Evolutionary conservation across 2,797 vertebrate genomes (phyloP), one percentile per base, ranked within the genome.

Genomic region (Triplophysa yarkandensis): DNA sequence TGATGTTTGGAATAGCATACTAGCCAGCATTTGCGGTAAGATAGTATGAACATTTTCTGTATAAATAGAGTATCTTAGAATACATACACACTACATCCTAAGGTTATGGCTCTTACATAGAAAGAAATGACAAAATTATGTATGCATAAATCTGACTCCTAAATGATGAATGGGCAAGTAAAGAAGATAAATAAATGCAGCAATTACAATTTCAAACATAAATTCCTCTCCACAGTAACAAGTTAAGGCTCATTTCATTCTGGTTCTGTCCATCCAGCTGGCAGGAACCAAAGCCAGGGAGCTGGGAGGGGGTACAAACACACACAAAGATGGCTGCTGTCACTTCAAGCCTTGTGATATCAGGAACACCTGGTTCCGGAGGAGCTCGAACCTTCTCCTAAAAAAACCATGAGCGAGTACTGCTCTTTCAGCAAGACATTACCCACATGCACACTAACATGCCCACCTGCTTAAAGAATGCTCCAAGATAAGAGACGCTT

Each of bases 331-430:
- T 76, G 83, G 71, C 73, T 81, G 82, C 79, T 71, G 80, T 39
- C 80, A 78, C 82, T 82, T 83, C 84, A 83, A 85, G 83, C 83
- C 84, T 74, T 82, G 85, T 86, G 86, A 87, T 87, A 83, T 67
- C 84, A 86, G 76, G 44, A 84, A 88, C 92, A 94, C 92, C 93
- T 93, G 92, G 87, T 87, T 79, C 85, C 78, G 77, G 88, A 89
- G 78, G 82, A 80, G 77, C 82, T 87, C 78, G 71, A 41, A 32
- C 80, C 81, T 83, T 79, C 81, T 81, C n/a, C 57, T 89, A 83
- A 78, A 74, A 63, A 74, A 67, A 74, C 57, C 68, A 71, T 6
- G 48, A 63, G 28, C 63, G 30, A 69, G 76, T 48, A n/a, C 71
- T n/a, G n/a, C 34, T 65, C 52, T 76, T 66, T 70, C 32, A 63